Conservation (phyloP, 2,113 vertebrate genomes). For the Oceanodroma tethys region DNA sequence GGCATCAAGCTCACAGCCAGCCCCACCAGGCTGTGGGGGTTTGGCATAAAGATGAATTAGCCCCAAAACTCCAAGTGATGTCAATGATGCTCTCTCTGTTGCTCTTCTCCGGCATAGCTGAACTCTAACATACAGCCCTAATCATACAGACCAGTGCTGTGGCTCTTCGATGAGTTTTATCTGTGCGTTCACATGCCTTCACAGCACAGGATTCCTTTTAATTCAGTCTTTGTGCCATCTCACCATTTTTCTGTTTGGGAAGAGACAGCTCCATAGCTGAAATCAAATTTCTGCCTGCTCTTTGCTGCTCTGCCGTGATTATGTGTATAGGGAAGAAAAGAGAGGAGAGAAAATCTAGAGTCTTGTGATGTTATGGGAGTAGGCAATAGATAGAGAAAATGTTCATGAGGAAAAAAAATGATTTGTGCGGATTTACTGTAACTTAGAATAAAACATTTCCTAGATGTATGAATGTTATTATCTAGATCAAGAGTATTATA, state of each 20-base stretch:
- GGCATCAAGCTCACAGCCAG: background rate
- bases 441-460: background rate
- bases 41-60: background rate
- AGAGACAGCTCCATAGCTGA: background rate
- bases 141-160: accelerated
- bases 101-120: background rate
- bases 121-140: background rate
- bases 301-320: background rate
- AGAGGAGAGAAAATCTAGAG: background rate
- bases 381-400: background rate
- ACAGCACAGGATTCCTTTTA: background rate
- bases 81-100: background rate
- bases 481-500: background rate
- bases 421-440: background rate
- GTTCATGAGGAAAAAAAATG: background rate
- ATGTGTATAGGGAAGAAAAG: background rate
- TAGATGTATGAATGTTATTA: conserved; percentile 2
- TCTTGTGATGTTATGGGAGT: background rate
- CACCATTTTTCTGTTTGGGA: background rate
- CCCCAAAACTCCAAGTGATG: background rate
- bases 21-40: background rate
- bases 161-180: background rate
- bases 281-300: background rate
- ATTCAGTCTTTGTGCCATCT: background rate
- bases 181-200: accelerated